A percentile compares a stretch with the other conserved stretches of the same genome.
Conservation (phyloP, 2,888 invertebrate genomes). For the Eupithecia subumbrata region DNA sequence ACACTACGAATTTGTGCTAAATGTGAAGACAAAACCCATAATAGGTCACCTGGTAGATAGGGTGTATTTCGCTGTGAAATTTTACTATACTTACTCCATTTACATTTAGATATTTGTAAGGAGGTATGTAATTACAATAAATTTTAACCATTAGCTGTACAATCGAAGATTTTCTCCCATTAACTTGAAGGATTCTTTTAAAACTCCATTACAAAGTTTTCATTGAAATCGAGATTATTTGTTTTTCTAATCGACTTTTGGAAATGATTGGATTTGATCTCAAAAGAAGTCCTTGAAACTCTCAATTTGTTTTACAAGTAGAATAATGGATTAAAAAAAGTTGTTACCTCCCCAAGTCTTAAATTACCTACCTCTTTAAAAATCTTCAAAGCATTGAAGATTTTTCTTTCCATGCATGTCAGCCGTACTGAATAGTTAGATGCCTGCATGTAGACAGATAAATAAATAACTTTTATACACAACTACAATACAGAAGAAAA, state of each 20-base stretch:
- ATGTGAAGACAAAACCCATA: background rate
- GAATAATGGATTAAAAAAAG: slow-evolving; percentile 28
- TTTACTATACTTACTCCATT: no score
- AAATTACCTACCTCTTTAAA: background rate
- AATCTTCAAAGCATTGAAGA: no score
- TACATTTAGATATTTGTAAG: background rate
- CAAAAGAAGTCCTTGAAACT: slow-evolving; percentile 52
- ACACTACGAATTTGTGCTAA: background rate
- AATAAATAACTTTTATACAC: no score
- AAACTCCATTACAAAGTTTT: slow-evolving; percentile 45
- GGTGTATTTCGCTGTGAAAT: no score
- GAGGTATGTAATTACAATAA: background rate
- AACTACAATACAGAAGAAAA: no score
- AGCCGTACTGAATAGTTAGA: background rate
- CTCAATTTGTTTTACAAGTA: slow-evolving; percentile 32
- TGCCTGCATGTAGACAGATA: no score
- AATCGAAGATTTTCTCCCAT: slow-evolving; percentile 5
- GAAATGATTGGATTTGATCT: slow-evolving; percentile 53
- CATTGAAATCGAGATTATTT: slow-evolving; percentile 53
- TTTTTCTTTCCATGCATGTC: background rate
- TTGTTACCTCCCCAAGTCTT: background rate
- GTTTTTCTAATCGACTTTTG: slow-evolving; percentile 56
- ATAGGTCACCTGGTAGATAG: background rate
- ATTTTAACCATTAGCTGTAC: background rate
- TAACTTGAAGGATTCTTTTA: slow-evolving; percentile 29